Percentiles rank a stretch among this genome's conserved stretches.
phyloP scores from a whole-genome alignment of 2,797 vertebrate species.

The Erpetoichthys calabaricus region DNA sequence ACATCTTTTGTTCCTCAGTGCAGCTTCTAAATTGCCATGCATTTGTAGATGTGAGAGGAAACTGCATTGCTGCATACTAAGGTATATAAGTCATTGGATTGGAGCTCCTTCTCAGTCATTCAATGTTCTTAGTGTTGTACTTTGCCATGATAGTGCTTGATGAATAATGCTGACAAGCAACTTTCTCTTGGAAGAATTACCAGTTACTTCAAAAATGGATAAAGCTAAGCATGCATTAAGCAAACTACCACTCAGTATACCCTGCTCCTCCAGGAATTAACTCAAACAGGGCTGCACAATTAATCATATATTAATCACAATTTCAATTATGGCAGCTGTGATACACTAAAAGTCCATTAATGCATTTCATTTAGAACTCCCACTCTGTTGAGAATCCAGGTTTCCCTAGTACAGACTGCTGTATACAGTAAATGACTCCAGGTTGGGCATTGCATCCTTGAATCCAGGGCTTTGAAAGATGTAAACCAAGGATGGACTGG shows the following conservation, averaged over 20 bases:
- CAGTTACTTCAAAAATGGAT: slow-evolving; percentile 1
- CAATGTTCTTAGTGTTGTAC: slow-evolving; percentile 12
- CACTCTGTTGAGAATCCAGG: no score
- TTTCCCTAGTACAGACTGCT: no score
- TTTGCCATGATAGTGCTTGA: slow-evolving; percentile 10
- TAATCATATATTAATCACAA: no score
- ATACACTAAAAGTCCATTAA: no score
- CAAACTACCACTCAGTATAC: slow-evolving; percentile 4
- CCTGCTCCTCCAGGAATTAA: slow-evolving; percentile 6
- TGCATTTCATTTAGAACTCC: no score
- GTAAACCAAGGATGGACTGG: no score
- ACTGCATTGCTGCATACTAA: slow-evolving; percentile 12
- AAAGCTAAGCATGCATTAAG: neutral
- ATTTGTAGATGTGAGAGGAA: slow-evolving; percentile 7
- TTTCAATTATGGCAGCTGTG: no score
- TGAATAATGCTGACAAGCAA: slow-evolving; percentile 4
- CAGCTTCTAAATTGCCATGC: slow-evolving; percentile 5
- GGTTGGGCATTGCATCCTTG: no score
- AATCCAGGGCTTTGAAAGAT: no score
- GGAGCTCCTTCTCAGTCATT: slow-evolving; percentile 9
- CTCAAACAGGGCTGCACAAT: slow-evolving; percentile 3
- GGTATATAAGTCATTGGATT: slow-evolving; percentile 6
- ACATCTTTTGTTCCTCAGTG: slow-evolving; percentile 12
- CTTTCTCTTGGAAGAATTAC: slow-evolving; percentile 4
- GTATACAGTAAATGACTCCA: no score